phyloP scores from a whole-genome alignment of 2,888 invertebrate genomes.

The Yponomeuta malinellus region DNA sequence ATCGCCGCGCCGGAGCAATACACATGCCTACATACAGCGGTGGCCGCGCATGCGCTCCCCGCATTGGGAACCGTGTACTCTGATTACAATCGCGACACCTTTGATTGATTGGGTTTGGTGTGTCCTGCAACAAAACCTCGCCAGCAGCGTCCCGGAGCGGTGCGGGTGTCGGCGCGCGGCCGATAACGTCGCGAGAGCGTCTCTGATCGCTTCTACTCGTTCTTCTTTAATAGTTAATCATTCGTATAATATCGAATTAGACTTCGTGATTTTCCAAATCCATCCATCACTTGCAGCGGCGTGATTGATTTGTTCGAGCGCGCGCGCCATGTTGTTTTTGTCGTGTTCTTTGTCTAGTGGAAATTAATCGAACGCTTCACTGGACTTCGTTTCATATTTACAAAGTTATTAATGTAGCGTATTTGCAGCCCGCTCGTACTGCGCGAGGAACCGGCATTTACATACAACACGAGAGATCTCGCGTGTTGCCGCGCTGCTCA shows the following conservation, averaged over 20 bases:
- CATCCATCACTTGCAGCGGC: background rate
- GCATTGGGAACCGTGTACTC: background rate
- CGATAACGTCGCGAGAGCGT: background rate
- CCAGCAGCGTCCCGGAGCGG: background rate
- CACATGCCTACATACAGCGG: background rate
- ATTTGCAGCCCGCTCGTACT: background rate
- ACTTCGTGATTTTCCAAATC: background rate
- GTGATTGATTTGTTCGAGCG: conserved; percentile 1
- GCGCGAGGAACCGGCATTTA: background rate
- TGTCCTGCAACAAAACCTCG: background rate
- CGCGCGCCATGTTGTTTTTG: conserved; percentile 1
- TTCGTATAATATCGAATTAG: conserved; percentile 1
- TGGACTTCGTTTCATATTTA: background rate
- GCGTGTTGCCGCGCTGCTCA: too few species aligned
- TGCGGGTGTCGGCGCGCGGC: background rate
- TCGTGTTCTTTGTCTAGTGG: background rate
- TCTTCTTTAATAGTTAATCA: background rate
- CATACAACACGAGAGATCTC: too few species aligned
- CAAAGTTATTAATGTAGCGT: background rate
- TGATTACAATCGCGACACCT: background rate
- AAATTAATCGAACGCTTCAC: background rate
- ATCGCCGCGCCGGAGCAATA: background rate
- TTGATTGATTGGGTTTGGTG: background rate
- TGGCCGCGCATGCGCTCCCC: background rate
- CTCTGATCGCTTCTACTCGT: background rate